A percentile compares a stretch with the other conserved stretches of the same genome.
Evolutionary conservation across 2,888 invertebrate species (phyloP).

Genomic region (Clanis bilineata): DNA sequence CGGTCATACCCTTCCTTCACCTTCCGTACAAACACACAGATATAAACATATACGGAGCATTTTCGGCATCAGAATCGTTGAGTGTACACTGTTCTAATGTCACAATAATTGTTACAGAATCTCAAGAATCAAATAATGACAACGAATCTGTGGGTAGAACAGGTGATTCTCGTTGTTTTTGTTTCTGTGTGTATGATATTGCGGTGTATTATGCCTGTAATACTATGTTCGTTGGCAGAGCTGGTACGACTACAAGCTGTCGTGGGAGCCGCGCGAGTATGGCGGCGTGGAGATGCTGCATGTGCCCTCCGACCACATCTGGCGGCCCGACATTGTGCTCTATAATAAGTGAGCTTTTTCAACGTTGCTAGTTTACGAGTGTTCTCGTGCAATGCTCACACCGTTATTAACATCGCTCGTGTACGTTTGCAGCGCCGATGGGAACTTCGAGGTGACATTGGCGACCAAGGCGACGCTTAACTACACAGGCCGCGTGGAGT

Average conservation of each 20-base stretch:
- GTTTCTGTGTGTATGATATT: background rate
- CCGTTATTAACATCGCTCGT: background rate
- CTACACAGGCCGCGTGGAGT: slow-evolving; percentile 93
- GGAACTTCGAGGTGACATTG: slow-evolving; percentile 95
- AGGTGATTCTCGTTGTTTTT: slow-evolving; percentile 44
- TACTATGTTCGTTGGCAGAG: slow-evolving; percentile 78
- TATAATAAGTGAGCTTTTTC: slow-evolving; percentile 91
- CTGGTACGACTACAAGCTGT: slow-evolving; percentile 97
- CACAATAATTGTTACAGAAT: slow-evolving; percentile 85
- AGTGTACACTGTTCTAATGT: background rate
- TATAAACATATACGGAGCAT: background rate
- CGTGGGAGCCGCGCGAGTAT: slow-evolving; percentile 97
- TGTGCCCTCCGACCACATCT: slow-evolving; percentile 97
- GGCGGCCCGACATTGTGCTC: slow-evolving; percentile 97
- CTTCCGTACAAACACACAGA: background rate
- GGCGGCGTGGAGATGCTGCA: slow-evolving; percentile 97
- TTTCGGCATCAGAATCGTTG: background rate
- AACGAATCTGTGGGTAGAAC: slow-evolving; percentile 95
- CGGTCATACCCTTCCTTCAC: slow-evolving; percentile 74
- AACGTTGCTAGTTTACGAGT: background rate
- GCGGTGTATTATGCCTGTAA: background rate
- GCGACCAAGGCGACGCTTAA: slow-evolving; percentile 95
- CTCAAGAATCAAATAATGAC: slow-evolving; percentile 98
- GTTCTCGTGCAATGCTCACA: background rate
- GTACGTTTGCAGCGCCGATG: slow-evolving; percentile 87